Percentiles rank a stretch among this genome's conserved stretches.
phyloP scores from a whole-genome alignment of 2,113 vertebrate species.

The Ariopsis seemanni region DNA sequence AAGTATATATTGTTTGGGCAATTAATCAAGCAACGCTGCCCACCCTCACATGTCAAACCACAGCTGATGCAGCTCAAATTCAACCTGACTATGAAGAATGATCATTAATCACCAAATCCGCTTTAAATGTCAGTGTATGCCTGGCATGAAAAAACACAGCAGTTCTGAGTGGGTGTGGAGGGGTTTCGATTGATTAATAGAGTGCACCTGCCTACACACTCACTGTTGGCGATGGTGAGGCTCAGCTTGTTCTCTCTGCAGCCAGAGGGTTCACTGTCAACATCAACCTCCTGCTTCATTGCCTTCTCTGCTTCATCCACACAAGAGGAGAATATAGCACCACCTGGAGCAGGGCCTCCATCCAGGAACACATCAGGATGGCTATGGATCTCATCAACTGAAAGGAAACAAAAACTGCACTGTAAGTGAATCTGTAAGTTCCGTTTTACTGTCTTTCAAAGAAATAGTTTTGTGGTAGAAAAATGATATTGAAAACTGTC shows the following conservation, averaged over 20 bases:
- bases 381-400: constrained; percentile 84
- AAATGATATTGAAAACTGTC: not conserved
- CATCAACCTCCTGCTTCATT: constrained; percentile 52
- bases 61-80: not conserved
- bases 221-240: constrained; percentile 80
- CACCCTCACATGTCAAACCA: not conserved
- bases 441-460: not conserved
- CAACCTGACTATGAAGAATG: not conserved
- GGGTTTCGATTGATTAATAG: constrained; percentile 15
- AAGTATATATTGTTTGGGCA: not conserved
- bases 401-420: constrained; percentile 10
- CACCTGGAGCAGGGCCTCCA: constrained; percentile 39
- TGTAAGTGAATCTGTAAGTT: not conserved
- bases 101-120: not conserved
- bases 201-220: constrained; percentile 64
- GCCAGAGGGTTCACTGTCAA: constrained; percentile 80
- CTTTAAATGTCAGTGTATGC: not conserved
- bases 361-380: constrained; percentile 83
- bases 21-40: not conserved
- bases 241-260: constrained; percentile 82
- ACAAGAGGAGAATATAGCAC: constrained; percentile 45
- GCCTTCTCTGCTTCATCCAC: constrained; percentile 24
- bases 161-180: not conserved
- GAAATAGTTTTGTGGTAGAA: not conserved
- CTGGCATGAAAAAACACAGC: not conserved